Conservation (phyloP, 1,140 invertebrate genomes). For the Wiebesia pumilae region DNA sequence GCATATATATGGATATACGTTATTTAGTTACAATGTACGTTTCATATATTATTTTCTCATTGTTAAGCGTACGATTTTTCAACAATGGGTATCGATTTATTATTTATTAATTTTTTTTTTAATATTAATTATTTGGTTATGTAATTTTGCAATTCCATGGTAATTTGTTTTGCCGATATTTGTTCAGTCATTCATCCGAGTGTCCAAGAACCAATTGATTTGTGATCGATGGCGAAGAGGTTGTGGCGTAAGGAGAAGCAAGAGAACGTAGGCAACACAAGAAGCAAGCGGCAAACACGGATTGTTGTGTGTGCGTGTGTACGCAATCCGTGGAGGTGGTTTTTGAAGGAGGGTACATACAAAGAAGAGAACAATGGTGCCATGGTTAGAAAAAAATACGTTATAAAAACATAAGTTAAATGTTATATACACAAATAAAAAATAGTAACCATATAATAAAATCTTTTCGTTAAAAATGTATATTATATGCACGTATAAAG, state of each 20-base stretch:
- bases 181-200: slow-evolving; percentile 55
- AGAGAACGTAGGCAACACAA: slow-evolving; percentile 67
- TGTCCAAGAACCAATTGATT: slow-evolving; percentile 62
- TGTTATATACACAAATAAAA: slow-evolving; percentile 42
- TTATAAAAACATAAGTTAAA: slow-evolving; percentile 54
- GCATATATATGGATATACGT: slow-evolving; percentile 29
- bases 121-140: slow-evolving; percentile 43
- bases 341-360: slow-evolving; percentile 69
- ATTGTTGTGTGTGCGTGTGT: slow-evolving; percentile 67
- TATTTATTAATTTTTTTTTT: slow-evolving; percentile 52
- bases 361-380: slow-evolving; percentile 69
- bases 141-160: slow-evolving; percentile 49
- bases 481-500: slow-evolving; percentile 22
- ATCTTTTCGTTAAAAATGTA: slow-evolving; percentile 9
- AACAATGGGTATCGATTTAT: background rate
- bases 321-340: slow-evolving; percentile 64
- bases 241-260: slow-evolving; percentile 63
- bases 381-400: slow-evolving; percentile 65
- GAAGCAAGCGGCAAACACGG: slow-evolving; percentile 70
- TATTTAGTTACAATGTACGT: slow-evolving; percentile 17
- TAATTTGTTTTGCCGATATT: slow-evolving; percentile 56
- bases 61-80: slow-evolving; percentile 9
- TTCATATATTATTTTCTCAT: background rate
- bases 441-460: slow-evolving; percentile 31
- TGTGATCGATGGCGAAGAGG: slow-evolving; percentile 60